These are phyloP conservation scores for Tragelaphus strepsiceros DNA, from an alignment of 2,113 vertebrate species.

Conservation along the genomic window DNA sequence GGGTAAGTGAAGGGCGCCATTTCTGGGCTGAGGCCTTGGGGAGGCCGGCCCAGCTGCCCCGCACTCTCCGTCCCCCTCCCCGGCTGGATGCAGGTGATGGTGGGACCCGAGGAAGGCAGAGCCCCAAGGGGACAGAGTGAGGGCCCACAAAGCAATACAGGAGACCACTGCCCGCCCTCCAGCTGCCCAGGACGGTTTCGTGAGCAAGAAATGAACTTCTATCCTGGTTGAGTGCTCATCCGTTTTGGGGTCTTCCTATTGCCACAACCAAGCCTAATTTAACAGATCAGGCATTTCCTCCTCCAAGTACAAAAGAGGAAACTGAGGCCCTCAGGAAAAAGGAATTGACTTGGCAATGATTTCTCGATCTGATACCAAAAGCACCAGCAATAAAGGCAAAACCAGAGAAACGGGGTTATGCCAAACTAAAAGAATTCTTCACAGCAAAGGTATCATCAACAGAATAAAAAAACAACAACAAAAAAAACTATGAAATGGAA, in stretches of 20 bases:
- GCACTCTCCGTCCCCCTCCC: too few species aligned
- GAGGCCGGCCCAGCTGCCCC: background rate
- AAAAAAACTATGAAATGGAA: rapidly evolving
- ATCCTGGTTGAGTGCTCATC: rapidly evolving
- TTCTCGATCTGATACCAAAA: background rate
- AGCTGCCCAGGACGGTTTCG: rapidly evolving
- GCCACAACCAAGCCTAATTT: background rate
- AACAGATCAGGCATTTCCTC: background rate
- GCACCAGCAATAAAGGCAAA: background rate
- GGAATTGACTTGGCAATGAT: background rate
- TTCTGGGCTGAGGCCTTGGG: background rate
- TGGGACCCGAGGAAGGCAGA: background rate
- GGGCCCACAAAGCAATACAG: rapidly evolving
- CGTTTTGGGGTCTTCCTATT: background rate
- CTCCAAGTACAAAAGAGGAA: background rate
- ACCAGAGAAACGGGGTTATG: background rate
- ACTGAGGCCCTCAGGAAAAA: background rate
- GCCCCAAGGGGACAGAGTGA: background rate
- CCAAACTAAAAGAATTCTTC: background rate
- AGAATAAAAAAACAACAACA: background rate
- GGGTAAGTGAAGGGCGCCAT: rapidly evolving
- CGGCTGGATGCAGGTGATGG: background rate
- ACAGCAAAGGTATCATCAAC: background rate
- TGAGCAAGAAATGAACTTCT: background rate
- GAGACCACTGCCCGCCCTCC: rapidly evolving